Conservation (phyloP, 2,797 vertebrate genomes). For the Vultur gryphus region DNA sequence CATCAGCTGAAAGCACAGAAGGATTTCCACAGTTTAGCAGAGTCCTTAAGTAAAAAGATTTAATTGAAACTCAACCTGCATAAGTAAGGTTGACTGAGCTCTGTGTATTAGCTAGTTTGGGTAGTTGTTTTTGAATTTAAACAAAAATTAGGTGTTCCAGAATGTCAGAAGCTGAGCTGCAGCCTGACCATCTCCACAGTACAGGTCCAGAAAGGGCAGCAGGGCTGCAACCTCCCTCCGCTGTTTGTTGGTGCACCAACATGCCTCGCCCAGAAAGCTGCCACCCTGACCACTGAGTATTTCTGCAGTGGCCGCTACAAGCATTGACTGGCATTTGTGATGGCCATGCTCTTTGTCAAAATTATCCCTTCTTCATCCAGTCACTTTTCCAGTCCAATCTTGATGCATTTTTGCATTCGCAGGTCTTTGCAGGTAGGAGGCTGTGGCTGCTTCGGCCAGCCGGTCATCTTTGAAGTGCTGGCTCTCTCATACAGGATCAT, state of each 20-base stretch:
- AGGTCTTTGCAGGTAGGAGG: background rate
- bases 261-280: background rate
- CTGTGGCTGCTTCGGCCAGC: background rate
- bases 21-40: background rate
- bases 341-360: background rate
- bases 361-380: background rate
- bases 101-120: background rate
- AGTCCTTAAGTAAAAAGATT: background rate
- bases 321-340: background rate
- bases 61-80: background rate
- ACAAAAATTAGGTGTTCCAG: background rate
- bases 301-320: background rate
- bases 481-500: background rate
- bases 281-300: too few species aligned
- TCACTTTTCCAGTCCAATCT: background rate
- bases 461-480: background rate
- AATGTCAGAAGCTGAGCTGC: background rate
- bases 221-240: accelerated
- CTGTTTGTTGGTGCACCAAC: too few species aligned
- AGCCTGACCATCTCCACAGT: background rate
- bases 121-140: background rate
- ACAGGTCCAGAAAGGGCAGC: background rate
- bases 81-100: background rate
- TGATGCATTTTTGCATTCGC: background rate
- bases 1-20: background rate